Evolutionary conservation across 2,113 vertebrate genomes (phyloP), one percentile per base, ranked within the genome.

Genomic region (Chauna torquata): DNA sequence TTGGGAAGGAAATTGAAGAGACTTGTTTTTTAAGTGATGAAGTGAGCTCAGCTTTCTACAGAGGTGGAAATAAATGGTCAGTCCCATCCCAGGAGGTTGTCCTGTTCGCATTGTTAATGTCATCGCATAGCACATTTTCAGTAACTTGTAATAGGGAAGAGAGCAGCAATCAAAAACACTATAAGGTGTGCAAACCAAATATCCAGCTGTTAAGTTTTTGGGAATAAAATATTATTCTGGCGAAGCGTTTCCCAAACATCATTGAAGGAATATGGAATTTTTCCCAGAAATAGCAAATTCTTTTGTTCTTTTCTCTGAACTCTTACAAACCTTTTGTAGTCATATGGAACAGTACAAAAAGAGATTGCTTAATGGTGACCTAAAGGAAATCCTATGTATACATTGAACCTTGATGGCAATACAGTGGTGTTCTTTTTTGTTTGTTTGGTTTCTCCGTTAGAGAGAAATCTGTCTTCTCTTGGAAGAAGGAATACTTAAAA

Each of bases 61-160:
- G 12, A 55, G 68, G 19, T n/a, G 36, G 32, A 64, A 94, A 55
- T 27, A 79, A 66, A 47, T 18, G 4, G n/a, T 30, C 1, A 1
- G 54, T 79, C 36, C 75, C 79, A 44, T 22, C 10, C 6, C 28
- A 70, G 24, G 64, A 81, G 42, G 3, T 44, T 23, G 49, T 45
- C 34, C 18, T 45, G 23, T 10, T 74, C 34, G 19, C 2, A 1
- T 10, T 68, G 19, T 65, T 69, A 0, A 0, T 89, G 72, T 69
- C 36, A 30, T 38, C 74, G 47, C 17, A 20, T 45, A 1, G 32
- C 45, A 13, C 7, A 20, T 66, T 70, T 86, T 34, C 34, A 47
- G 2, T 32, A 76, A 16, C 55, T 61, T 10, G 14, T 28, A 34
- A 77, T 69, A 50, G 1, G 18, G 57, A 75, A 69, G 36, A 85